Conservation (phyloP, 2,888 invertebrate genomes). For the Pegoplata infirma region DNA sequence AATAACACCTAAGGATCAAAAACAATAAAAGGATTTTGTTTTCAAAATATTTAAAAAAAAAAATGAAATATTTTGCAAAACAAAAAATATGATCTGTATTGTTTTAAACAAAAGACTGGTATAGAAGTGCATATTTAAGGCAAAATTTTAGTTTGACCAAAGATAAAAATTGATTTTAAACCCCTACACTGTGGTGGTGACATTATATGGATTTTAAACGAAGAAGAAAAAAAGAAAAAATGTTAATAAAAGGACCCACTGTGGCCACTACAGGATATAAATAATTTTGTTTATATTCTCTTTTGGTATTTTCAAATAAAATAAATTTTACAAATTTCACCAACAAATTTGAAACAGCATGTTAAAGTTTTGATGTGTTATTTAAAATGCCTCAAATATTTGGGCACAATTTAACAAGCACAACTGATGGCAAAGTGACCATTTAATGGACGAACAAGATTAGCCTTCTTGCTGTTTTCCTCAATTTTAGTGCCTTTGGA, state of each 20-base stretch:
- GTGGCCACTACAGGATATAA: constrained; percentile 43
- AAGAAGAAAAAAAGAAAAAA: neutral
- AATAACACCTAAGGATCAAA: constrained; percentile 47
- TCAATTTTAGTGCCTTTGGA: constrained; percentile 7
- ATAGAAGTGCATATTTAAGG: neutral
- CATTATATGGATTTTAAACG: constrained; percentile 29
- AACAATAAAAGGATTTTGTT: constrained; percentile 16
- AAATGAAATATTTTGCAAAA: constrained; percentile 13
- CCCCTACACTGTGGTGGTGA: neutral
- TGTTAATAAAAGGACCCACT: constrained; percentile 10
- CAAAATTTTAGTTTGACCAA: constrained; percentile 18
- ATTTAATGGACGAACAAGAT: constrained; percentile 41
- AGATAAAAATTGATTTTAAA: constrained; percentile 6
- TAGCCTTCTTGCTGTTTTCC: constrained; percentile 18
- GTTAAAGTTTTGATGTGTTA: constrained; percentile 56
- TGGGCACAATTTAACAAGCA: constrained; percentile 44
- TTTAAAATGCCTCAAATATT: constrained; percentile 56
- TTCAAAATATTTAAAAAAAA: neutral
- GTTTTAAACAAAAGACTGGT: constrained; percentile 4
- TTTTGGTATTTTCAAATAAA: constrained; percentile 10
- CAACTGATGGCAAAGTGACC: constrained; percentile 42
- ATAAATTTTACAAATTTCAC: neutral
- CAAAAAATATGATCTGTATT: constrained; percentile 23
- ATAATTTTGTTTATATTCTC: constrained; percentile 5
- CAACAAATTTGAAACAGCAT: constrained; percentile 19